Conservation (phyloP, 2,888 invertebrate genomes). For the Nymphalis polychloros region DNA sequence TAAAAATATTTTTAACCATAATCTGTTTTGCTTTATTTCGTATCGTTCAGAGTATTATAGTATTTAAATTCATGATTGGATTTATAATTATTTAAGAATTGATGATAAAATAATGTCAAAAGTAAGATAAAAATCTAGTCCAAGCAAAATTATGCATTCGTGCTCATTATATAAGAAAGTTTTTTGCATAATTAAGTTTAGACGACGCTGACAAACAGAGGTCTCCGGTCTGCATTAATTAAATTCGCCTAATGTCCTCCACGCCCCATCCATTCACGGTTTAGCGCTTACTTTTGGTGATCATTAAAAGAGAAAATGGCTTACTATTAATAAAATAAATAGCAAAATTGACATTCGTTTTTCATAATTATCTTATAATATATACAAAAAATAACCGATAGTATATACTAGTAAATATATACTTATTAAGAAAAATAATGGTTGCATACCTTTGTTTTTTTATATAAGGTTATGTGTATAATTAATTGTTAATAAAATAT, state of each 20-base stretch:
- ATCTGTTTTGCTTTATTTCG: too few species aligned
- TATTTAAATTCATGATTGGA: neutral
- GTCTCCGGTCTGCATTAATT: slow-evolving; percentile 12
- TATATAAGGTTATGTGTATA: too few species aligned
- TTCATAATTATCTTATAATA: neutral
- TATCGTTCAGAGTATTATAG: neutral
- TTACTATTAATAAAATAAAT: slow-evolving; percentile 6
- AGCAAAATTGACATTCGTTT: neutral
- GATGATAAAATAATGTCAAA: neutral
- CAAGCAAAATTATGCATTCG: neutral
- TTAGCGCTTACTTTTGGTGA: slow-evolving; percentile 2
- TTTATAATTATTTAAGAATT: neutral
- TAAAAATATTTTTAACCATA: too few species aligned
- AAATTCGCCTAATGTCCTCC: slow-evolving; percentile 12
- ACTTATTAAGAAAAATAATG: too few species aligned
- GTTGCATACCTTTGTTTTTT: too few species aligned
- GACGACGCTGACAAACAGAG: slow-evolving; percentile 22
- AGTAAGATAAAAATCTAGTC: neutral
- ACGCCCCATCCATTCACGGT: slow-evolving; percentile 7
- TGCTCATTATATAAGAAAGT: slow-evolving; percentile 4
- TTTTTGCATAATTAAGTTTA: slow-evolving; percentile 9
- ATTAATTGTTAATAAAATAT: too few species aligned
- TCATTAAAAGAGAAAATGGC: neutral
- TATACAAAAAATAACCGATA: too few species aligned
- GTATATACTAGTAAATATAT: too few species aligned